phyloP scores from a whole-genome alignment of 1,140 invertebrate genomes.

The Eufriesea mexicana region DNA sequence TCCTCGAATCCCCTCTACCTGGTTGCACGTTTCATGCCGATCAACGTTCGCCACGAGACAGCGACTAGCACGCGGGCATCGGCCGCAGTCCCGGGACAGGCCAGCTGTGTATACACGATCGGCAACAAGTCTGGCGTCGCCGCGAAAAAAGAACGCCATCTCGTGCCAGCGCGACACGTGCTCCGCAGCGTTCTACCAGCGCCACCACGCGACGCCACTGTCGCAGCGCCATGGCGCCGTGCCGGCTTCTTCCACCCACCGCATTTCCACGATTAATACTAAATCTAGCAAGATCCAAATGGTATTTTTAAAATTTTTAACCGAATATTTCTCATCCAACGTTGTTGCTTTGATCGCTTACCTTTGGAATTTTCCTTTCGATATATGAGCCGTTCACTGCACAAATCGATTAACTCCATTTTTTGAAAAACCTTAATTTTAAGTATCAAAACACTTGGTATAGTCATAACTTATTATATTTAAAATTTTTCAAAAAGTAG shows the following conservation, averaged over 20 bases:
- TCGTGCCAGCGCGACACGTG: constrained; percentile 7
- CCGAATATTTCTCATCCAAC: too few relatives aligned
- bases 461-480: too few relatives aligned
- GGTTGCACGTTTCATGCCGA: constrained; percentile 48
- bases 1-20: too few relatives aligned
- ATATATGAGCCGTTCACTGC: too few relatives aligned
- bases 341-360: too few relatives aligned
- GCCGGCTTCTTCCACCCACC: background rate
- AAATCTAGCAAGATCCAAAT: too few relatives aligned
- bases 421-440: too few relatives aligned
- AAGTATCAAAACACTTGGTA: too few relatives aligned
- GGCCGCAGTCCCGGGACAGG: constrained; percentile 44
- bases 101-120: constrained; percentile 66
- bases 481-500: too few relatives aligned
- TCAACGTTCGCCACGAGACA: constrained; percentile 70
- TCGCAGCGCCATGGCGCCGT: background rate
- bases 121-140: constrained; percentile 22
- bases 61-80: constrained; percentile 40
- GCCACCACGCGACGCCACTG: background rate
- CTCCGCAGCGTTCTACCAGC: constrained; percentile 31
- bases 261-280: background rate
- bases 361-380: too few relatives aligned
- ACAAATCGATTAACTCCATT: too few relatives aligned
- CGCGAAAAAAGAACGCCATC: constrained; percentile 26
- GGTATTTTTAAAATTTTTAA: too few relatives aligned